Evolutionary conservation across 2,888 invertebrate species (phyloP), one percentile per base, ranked within the genome.

Genomic region (Punctoribates punctum): DNA sequence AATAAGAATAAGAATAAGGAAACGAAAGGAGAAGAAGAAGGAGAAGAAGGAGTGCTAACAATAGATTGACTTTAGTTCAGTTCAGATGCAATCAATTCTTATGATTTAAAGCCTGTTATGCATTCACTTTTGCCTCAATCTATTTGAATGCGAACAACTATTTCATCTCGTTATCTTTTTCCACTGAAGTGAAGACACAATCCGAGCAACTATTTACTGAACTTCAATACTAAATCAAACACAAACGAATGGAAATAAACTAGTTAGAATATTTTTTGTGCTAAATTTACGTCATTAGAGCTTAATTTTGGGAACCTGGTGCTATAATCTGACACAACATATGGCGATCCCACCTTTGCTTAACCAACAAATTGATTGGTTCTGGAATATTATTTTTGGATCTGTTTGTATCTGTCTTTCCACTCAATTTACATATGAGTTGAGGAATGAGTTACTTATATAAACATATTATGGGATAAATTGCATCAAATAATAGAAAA

Each of bases 91-190:
- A 17, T 62, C 62, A 62, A 62, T 67, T 46, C 20, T 70, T 46
- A 46, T 72, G 42, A 46, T 42, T 72, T 46, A 27, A 20, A 72
- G 42, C 72, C 46, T 23, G 48, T 72, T 48, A 72, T 46, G 72
- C 17, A 72, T 72, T 72, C 72, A 72, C 46, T 46, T 72, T 72
- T 46, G 72, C 25, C 48, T 48, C 42, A 72, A 72, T 72, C 72
- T 46, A 23, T 60, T 27, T 20, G 65, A 65, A 34, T 72, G 17
- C n/a, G 38, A 38, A 34, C 38, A n/a, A 67, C 65, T 27, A 20
- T 38, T 54, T 20, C 20, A 54, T 54, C 42, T 54, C 23, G 23
- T 54, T 20, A 54, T 54, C 54, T 54, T n/a, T 54, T 54, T 20
- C n/a, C n/a, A 9, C n/a, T n/a, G 54, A 54, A n/a, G 5, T 54